Base-by-base conservation (phyloP, 2,797 vertebrate genomes). In the Dicrostonyx torquatus region DNA sequence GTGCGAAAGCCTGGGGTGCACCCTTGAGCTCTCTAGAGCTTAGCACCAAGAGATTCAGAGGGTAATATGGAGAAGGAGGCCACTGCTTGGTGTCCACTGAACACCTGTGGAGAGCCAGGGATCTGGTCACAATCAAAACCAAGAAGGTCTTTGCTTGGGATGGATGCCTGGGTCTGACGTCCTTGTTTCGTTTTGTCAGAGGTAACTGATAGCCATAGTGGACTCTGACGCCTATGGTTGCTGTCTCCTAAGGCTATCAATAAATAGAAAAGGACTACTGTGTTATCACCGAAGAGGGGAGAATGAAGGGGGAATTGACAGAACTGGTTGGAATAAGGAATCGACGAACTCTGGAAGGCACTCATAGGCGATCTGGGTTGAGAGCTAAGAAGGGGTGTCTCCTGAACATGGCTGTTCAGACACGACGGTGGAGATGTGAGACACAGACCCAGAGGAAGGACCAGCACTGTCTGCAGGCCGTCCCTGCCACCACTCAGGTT, bases 1-100 rank as follows among this genome's bases (percentile, higher is more conserved):
- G 29, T n/a, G 9, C 2, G 18, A 43, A 43, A 2, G 5, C 9
- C 40, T 6, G 4, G 15, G 43, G 22, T 9, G 1, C 22, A 4
- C 78, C 15, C 6, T 17, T 48, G 53, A 45, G 29, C 34, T 73
- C 29, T 45, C 40, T 40, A 10, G 34, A 6, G 11, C 11, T 37
- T 60, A 15, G 29, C 29, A 12, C 48, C 7, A 40, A 77, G 45
- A 55, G 60, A 26, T 31, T 26, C n/a, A 18, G 9, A 60, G 12
- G 31, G 20, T n/a, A 26, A 24, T 45, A 62, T 17, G 40, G 37
- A 24, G 20, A 76, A 58, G 53, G 26, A 37, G 45, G 9, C 31
- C 89, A 48, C 22, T 26, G 31, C n/a, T n/a, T n/a, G n/a, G 29
- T 73, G 15, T 31, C 55, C 53, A 34, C 17, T 34, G 18, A 62